Base-by-base conservation (phyloP, 2,113 vertebrate genomes). In the Microtus pennsylvanicus region DNA sequence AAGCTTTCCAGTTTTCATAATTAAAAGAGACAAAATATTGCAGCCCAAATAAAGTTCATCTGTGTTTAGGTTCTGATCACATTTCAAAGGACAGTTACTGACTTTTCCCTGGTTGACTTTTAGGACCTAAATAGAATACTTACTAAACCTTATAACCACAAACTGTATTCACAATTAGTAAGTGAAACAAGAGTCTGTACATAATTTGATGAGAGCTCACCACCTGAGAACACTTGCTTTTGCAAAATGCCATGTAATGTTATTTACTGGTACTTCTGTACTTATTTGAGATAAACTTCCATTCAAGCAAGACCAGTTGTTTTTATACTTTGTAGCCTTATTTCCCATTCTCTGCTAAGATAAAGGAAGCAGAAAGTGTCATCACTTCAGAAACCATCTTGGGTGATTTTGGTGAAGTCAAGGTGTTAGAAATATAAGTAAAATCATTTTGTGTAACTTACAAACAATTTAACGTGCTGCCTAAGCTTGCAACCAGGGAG, bases 21-120 rank as follows among this genome's bases (percentile, higher is more conserved):
- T 38, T 86, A 47, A 63, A 80, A 91, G 72, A 67, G 26, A 72
- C 55, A 12, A 42, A 74, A 92, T 93, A 92, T 10, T 70, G 1
- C 35, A 85, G 35, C 35, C 14, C n/a, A 90, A 85, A 94, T 38
- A 78, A 93, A 96, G 89, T 75, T 75, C 9, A 80, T 70, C 24
- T n/a, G 11, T 63, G 17, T 67, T 92, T 17, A 95, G 21, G 89
- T 96, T 96, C 42, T 95, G n/a, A 80, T 8, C 13, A 6, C 10
- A 26, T 24, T 91, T 95, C 80, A 95, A 13, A 90, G 14, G 24
- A 91, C 45, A 28, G 42, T 22, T 82, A 83, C 55, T 90, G 89
- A 65, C 11, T 24, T 93, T 93, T 94, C 81, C 61, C 76, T 76
- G 75, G 45, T 47, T 88, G 14, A 94, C 86, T 95, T 74, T 47